A percentile compares a stretch with the other conserved stretches of the same genome.
Conservation (phyloP, 2,888 invertebrate genomes). For the Linnaemya tessellans region DNA sequence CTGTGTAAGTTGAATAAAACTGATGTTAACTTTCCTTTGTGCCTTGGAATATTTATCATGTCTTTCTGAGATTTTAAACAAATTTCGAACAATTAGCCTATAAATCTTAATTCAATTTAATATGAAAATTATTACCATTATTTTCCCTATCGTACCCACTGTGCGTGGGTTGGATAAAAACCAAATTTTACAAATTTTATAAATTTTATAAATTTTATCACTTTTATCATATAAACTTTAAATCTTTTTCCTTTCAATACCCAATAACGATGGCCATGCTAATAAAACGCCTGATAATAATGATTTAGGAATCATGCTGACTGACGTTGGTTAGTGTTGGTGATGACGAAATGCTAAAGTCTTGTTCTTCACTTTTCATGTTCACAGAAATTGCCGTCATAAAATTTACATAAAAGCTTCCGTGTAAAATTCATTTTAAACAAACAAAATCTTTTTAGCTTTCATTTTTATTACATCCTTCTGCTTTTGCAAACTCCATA, state of each 20-base stretch:
- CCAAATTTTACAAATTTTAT: constrained; percentile 23
- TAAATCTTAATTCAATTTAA: no score
- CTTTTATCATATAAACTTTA: neutral
- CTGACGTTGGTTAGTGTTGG: neutral
- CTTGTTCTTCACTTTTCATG: constrained; percentile 3
- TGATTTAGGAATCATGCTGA: neutral
- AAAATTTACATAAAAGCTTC: constrained; percentile 72
- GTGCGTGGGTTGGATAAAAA: no score
- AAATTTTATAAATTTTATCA: neutral
- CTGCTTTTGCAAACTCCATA: neutral
- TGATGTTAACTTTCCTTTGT: no score
- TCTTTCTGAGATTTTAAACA: no score
- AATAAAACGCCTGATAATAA: constrained; percentile 28
- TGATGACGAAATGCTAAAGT: neutral
- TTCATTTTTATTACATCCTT: constrained; percentile 26
- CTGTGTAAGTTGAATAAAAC: no score
- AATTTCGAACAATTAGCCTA: no score
- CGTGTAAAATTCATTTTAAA: constrained; percentile 67
- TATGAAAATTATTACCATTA: no score
- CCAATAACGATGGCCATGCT: constrained; percentile 32
- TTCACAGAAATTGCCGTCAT: constrained; percentile 63
- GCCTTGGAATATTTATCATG: no score
- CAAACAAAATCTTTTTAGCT: constrained; percentile 55
- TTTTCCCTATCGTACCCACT: no score
- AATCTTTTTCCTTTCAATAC: neutral